These are phyloP conservation scores for Leptatherina wallacei DNA, from an alignment of 2,797 vertebrate species.

Conservation along the genomic window DNA sequence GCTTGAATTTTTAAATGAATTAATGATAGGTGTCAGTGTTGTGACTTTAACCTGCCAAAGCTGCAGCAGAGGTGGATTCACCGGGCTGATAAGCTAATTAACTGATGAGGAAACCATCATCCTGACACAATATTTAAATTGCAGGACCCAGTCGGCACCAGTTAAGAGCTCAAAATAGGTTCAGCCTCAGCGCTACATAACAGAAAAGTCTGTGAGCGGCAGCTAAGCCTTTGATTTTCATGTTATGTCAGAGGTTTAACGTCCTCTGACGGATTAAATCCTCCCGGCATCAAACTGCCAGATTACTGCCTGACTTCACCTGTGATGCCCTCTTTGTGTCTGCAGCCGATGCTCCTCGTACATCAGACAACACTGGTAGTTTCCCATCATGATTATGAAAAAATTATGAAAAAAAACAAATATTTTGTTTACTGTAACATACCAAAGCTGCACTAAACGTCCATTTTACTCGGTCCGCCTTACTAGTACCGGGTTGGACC, in stretches of 20 bases:
- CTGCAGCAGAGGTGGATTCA: background rate
- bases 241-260: slow-evolving; percentile 47
- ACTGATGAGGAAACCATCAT: background rate
- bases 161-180: slow-evolving; percentile 4
- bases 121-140: slow-evolving; percentile 3
- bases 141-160: background rate
- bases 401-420: background rate
- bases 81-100: background rate
- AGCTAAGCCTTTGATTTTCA: slow-evolving; percentile 17
- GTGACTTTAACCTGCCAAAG: background rate
- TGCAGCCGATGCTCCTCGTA: background rate
- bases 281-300: slow-evolving; percentile 20
- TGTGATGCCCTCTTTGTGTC: background rate
- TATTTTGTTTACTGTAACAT: too few species aligned
- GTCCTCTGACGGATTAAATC: slow-evolving; percentile 37
- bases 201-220: background rate
- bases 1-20: background rate
- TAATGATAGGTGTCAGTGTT: background rate
- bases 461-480: too few species aligned
- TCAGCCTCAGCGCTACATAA: background rate
- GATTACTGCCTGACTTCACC: slow-evolving; percentile 11
- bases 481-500: too few species aligned
- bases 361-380: background rate
- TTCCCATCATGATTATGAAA: background rate
- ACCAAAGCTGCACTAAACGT: too few species aligned